Evolutionary conservation across 2,888 invertebrate genomes (phyloP).

Genomic region (Linnaemya tessellans): DNA sequence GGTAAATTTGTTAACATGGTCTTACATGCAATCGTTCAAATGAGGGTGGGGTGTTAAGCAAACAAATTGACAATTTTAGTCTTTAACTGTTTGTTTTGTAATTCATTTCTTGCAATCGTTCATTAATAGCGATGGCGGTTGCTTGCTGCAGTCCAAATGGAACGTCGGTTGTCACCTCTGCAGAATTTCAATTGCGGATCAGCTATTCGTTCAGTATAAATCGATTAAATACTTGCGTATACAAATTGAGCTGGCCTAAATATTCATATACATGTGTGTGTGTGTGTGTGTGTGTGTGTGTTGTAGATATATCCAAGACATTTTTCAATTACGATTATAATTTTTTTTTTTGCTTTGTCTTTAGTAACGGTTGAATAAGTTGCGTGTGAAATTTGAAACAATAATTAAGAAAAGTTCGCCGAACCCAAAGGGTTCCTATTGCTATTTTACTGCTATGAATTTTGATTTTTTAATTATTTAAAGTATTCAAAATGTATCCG

Average conservation of each 20-base stretch:
- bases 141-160: not conserved
- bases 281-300: not conserved
- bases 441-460: not conserved
- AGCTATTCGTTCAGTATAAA: not conserved
- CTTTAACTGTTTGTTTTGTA: not conserved
- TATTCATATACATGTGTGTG: not conserved
- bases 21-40: not conserved
- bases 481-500: not conserved
- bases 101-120: not conserved
- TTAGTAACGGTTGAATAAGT: conserved; percentile 64
- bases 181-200: conserved; percentile 54
- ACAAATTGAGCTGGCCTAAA: conserved; percentile 11
- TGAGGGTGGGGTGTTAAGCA: conserved; percentile 13
- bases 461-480: conserved; percentile 20
- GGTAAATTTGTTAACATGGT: not conserved
- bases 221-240: too few relatives aligned
- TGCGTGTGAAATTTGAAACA: conserved; percentile 64
- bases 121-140: not conserved
- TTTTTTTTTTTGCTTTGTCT: not conserved
- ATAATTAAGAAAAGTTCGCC: conserved; percentile 39
- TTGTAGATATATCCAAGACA: conserved; percentile 52
- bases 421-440: conserved; percentile 48
- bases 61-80: not conserved
- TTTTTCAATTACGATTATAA: not conserved
- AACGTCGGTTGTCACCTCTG: not conserved